Conservation (phyloP, 2,797 vertebrate species). For the Lithobates pipiens region DNA sequence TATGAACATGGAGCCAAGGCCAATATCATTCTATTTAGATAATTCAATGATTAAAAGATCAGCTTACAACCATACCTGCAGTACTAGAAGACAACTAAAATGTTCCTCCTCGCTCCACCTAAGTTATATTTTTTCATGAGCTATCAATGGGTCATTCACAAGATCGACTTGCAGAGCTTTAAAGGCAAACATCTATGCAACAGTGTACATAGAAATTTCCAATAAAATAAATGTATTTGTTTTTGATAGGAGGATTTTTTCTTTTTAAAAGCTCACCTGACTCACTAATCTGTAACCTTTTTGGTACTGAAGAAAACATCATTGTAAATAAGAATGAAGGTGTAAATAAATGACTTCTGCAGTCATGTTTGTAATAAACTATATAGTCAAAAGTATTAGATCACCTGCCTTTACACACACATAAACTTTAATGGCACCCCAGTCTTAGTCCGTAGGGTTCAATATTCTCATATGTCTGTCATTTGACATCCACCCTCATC, state of each 20-base stretch:
- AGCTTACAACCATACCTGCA: slow-evolving; percentile 50
- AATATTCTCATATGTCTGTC: too few species aligned
- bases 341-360: too few species aligned
- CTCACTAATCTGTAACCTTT: too few species aligned
- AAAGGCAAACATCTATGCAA: not conserved
- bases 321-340: too few species aligned
- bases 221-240: too few species aligned
- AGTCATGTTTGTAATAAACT: too few species aligned
- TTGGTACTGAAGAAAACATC: too few species aligned
- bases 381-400: too few species aligned
- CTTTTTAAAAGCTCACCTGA: not conserved
- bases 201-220: not conserved
- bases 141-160: not conserved
- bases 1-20: slow-evolving; percentile 56
- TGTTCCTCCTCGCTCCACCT: not conserved
- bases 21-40: slow-evolving; percentile 46
- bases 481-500: too few species aligned
- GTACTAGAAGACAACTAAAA: slow-evolving; percentile 1
- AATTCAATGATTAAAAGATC: slow-evolving; percentile 55
- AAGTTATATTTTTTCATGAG: not conserved
- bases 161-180: not conserved
- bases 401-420: too few species aligned
- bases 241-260: not conserved
- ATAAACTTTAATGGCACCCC: too few species aligned
- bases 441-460: too few species aligned